A percentile compares a stretch with the other conserved stretches of the same genome.
Evolutionary conservation across 2,113 vertebrate genomes (phyloP).

Genomic region (Aramus guarauna): DNA sequence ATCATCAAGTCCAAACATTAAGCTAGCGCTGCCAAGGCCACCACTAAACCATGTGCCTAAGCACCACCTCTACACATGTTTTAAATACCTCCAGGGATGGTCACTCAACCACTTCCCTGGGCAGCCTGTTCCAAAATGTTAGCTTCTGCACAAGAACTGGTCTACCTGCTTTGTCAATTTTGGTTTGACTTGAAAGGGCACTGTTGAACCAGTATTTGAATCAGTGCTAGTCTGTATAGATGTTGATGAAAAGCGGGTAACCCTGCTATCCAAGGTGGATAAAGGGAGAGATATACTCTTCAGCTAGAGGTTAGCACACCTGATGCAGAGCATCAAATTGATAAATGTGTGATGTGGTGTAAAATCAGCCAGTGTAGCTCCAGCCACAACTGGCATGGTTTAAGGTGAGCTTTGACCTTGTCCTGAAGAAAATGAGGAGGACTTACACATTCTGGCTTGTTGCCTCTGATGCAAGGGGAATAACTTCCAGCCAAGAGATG

Average conservation of each 20-base stretch:
- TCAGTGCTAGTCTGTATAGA: neutral
- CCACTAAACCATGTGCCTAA: too few species aligned
- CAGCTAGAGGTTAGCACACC: neutral
- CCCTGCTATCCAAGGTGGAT: neutral
- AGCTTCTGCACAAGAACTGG: neutral
- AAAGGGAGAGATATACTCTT: neutral
- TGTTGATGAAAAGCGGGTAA: neutral
- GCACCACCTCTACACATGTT: too few species aligned
- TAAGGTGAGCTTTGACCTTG: neutral
- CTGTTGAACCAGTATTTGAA: neutral
- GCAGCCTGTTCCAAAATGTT: neutral
- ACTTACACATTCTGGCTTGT: neutral
- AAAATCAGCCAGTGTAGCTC: neutral
- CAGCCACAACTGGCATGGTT: neutral
- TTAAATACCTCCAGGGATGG: too few species aligned
- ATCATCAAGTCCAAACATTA: too few species aligned
- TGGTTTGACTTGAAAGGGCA: neutral
- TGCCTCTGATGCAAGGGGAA: neutral
- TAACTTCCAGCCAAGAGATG: neutral
- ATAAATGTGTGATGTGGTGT: neutral
- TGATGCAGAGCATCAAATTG: neutral
- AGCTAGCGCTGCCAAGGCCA: too few species aligned
- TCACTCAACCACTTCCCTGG: too few species aligned
- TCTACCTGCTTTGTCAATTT: neutral
- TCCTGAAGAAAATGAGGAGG: neutral